These are phyloP conservation scores for Leptura quadrifasciata DNA, from an alignment of 2,888 invertebrate species.

Conservation along the genomic window DNA sequence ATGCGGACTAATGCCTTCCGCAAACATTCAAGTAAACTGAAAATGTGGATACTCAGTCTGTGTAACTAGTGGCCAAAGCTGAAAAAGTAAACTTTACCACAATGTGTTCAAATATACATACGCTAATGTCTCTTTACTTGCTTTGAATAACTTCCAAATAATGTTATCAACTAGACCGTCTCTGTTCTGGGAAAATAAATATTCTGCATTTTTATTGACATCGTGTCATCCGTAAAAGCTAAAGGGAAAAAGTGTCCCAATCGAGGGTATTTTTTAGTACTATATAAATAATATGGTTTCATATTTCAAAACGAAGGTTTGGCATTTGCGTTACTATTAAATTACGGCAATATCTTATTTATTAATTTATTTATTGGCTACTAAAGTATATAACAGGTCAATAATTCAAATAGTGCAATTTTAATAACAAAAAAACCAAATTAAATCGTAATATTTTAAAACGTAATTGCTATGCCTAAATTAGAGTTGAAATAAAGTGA, in stretches of 20 bases:
- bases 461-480: no score
- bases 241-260: neutral
- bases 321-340: neutral
- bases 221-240: slow-evolving; percentile 2
- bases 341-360: no score
- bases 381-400: no score
- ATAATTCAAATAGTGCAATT: no score
- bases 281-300: neutral
- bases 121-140: slow-evolving; percentile 42
- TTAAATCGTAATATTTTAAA: no score
- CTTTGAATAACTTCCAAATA: slow-evolving; percentile 40
- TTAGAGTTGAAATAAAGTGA: no score
- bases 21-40: slow-evolving; percentile 42
- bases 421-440: no score
- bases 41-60: slow-evolving; percentile 40
- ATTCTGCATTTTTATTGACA: slow-evolving; percentile 8
- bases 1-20: slow-evolving; percentile 44
- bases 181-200: slow-evolving; percentile 29
- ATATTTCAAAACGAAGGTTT: neutral
- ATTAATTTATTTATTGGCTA: no score
- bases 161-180: slow-evolving; percentile 30
- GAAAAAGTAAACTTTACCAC: slow-evolving; percentile 41
- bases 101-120: slow-evolving; percentile 43
- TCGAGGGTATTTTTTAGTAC: neutral
- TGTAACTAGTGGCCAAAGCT: slow-evolving; percentile 41